These are phyloP conservation scores for Molanna angustata DNA, from an alignment of 2,888 invertebrate genomes.

Conservation along the genomic window DNA sequence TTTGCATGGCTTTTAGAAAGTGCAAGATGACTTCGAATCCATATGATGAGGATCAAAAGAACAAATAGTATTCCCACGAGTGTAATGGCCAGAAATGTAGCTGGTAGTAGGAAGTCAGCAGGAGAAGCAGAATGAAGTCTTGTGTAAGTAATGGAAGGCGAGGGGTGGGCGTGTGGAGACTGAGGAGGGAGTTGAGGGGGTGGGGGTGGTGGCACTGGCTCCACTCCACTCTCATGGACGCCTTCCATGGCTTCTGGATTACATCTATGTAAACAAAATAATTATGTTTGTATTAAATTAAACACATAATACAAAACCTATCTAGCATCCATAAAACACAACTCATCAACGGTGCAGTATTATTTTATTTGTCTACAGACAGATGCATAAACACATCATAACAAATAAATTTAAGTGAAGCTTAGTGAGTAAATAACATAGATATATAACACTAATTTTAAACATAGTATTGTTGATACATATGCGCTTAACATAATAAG, in stretches of 20 bases:
- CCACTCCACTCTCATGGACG: constrained; percentile 20
- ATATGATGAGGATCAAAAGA: constrained; percentile 31
- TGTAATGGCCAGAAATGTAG: constrained; percentile 32
- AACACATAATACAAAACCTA: background rate
- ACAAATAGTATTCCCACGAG: constrained; percentile 31
- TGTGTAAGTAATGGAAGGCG: constrained; percentile 18
- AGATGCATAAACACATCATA: too few relatives aligned
- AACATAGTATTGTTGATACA: too few relatives aligned
- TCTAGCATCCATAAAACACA: background rate
- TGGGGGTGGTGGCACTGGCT: too few relatives aligned
- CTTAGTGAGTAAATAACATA: too few relatives aligned
- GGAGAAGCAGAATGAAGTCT: constrained; percentile 15
- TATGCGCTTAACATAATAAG: too few relatives aligned
- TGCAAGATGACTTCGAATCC: constrained; percentile 30
- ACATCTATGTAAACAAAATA: constrained; percentile 26
- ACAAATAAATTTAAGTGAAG: too few relatives aligned
- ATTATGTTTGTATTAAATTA: background rate
- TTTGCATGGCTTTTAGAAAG: constrained; percentile 14
- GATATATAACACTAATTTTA: too few relatives aligned
- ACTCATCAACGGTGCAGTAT: too few relatives aligned
- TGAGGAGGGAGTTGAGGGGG: constrained; percentile 8
- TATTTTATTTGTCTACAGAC: too few relatives aligned
- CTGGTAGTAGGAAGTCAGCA: constrained; percentile 29
- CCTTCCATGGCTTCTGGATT: constrained; percentile 28
- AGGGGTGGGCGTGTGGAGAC: constrained; percentile 12